phyloP scores from a whole-genome alignment of 2,113 vertebrate species.

The Crotalus helleri region DNA sequence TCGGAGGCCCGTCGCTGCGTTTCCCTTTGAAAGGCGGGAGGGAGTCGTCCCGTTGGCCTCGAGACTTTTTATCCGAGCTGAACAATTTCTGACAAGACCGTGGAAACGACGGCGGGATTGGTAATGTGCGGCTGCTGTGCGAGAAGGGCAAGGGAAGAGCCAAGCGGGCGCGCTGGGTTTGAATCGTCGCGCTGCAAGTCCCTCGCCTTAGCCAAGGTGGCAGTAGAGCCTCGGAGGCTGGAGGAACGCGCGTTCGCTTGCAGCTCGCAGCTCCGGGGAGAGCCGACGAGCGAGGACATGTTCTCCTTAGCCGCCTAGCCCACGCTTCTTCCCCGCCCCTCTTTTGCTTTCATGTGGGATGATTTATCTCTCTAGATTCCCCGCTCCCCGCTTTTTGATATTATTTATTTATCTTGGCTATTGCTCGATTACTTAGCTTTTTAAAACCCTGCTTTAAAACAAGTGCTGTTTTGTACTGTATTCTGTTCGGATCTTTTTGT shows the following conservation, averaged over 20 bases:
- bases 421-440: slow-evolving; percentile 19
- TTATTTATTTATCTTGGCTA: slow-evolving; percentile 1
- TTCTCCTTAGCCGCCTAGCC: slow-evolving; percentile 3
- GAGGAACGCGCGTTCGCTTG: neutral
- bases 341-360: neutral
- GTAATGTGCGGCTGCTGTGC: neutral
- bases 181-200: slow-evolving; percentile 62
- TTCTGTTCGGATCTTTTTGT: slow-evolving; percentile 4
- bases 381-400: neutral
- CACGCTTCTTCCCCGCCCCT: neutral
- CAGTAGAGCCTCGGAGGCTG: slow-evolving; percentile 66
- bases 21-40: neutral
- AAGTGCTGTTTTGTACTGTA: neutral
- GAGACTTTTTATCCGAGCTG: neutral
- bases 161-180: neutral
- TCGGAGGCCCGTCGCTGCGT: neutral
- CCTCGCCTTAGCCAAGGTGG: slow-evolving; percentile 68
- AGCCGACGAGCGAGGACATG: neutral
- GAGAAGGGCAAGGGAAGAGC: neutral
- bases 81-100: neutral
- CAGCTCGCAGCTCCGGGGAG: neutral
- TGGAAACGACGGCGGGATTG: neutral
- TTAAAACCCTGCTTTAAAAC: neutral
- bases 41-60: neutral
- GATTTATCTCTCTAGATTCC: neutral